Evolutionary conservation across 2,113 vertebrate genomes (phyloP).

Genomic region (Sitta europaea): DNA sequence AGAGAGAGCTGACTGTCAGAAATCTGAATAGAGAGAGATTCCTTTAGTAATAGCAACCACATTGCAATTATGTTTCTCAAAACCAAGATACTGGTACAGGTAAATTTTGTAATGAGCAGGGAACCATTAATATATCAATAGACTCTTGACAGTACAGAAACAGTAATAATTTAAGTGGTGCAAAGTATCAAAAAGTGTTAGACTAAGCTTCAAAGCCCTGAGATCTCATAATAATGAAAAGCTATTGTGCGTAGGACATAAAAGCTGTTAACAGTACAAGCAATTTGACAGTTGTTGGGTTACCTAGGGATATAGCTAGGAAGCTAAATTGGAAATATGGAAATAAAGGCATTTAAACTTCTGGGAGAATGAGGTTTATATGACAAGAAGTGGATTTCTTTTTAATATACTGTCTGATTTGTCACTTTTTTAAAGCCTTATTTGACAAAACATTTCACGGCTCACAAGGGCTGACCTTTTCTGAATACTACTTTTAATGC

Average conservation of each 20-base stretch:
- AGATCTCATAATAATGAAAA: not conserved
- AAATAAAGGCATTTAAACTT: slow-evolving; percentile 23
- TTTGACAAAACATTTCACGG: not conserved
- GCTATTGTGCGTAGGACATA: not conserved
- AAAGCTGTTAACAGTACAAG: not conserved
- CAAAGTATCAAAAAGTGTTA: not conserved
- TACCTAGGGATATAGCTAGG: not conserved
- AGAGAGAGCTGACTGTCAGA: not conserved
- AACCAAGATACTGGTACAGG: not conserved
- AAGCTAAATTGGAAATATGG: slow-evolving; percentile 19
- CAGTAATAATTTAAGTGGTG: not conserved
- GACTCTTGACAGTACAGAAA: not conserved
- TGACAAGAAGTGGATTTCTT: not conserved
- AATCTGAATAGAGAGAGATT: not conserved
- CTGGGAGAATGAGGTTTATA: not conserved
- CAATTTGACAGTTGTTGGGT: not conserved
- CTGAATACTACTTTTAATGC: not conserved
- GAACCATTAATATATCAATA: not conserved
- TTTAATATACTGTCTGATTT: not conserved
- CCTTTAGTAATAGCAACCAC: not conserved
- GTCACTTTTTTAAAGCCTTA: not conserved
- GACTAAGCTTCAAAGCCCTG: not conserved
- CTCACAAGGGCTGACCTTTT: not conserved
- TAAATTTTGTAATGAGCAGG: not conserved
- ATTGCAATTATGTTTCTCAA: not conserved